phyloP scores from a whole-genome alignment of 2,797 vertebrate genomes.

The Gallirallus australis region DNA sequence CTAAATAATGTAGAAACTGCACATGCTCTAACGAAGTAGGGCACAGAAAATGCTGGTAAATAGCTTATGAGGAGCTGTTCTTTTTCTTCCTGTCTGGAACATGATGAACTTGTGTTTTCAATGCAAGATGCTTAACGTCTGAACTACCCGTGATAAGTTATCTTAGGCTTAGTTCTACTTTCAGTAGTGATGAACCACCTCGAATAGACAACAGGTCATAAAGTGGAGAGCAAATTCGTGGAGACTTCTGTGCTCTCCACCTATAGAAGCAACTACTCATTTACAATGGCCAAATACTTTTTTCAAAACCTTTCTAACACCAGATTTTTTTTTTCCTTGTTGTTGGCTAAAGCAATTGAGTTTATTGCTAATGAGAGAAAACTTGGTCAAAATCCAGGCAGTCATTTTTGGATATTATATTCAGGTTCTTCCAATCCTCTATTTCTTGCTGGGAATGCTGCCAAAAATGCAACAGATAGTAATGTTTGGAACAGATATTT shows the following conservation, averaged over 20 bases:
- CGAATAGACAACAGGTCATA: neutral
- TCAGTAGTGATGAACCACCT: neutral
- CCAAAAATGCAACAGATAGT: constrained; percentile 15
- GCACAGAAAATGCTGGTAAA: neutral
- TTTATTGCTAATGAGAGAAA: constrained; percentile 12
- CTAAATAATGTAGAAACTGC: neutral
- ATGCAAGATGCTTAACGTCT: neutral
- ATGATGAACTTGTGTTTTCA: neutral
- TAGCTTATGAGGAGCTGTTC: neutral
- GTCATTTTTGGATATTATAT: neutral
- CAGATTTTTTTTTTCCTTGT: neutral
- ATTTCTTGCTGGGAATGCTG: constrained; percentile 9
- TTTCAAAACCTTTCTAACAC: neutral
- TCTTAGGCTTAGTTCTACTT: neutral
- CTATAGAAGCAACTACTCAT: neutral
- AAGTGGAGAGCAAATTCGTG: neutral
- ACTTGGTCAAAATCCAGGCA: constrained; percentile 11
- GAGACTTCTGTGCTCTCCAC: neutral
- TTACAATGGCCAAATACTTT: neutral
- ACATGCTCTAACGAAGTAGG: neutral
- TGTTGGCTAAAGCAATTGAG: neutral
- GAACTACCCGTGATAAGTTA: accelerated
- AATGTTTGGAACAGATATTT: neutral
- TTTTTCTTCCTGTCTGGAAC: neutral
- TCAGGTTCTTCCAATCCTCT: neutral